Base-by-base conservation (phyloP, 2,113 vertebrate genomes). In the Elanus axillaris region DNA sequence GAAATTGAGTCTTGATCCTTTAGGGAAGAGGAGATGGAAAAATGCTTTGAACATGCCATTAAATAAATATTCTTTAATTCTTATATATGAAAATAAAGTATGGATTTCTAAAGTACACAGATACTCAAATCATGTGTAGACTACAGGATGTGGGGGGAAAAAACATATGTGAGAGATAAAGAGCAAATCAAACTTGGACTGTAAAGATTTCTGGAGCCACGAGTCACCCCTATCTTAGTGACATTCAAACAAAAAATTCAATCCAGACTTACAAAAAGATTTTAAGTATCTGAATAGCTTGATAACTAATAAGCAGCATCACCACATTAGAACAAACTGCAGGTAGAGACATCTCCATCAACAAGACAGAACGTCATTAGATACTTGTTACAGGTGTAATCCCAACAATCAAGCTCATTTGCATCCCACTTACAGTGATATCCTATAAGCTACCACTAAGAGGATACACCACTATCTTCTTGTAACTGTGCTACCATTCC, bases 371-470 rank as follows among this genome's bases (percentile, higher is more conserved):
- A 67, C 5, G 10, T 63, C n/a, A 53, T 58, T 27, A 58, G 0
- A 0, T 42, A n/a, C 0, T 0, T 55, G 47, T n/a, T 85, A 74
- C n/a, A 59, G 60, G n/a, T 56, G 9, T 66, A 69, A 93, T 43
- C 38, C 50, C 45, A 93, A 52, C 55, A 55, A 62, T 7, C 67
- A 62, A 58, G 55, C 23, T 47, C 62, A 23, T 53, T 23, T 83
- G 7, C 62, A 88, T 45, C 86, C 67, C 48, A 75, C 69, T 83
- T 53, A 76, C 0, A 69, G 36, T 0, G 45, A 69, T 48, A 58
- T 2, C 42, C n/a, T 47, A 7, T 23, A 83, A 88, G 14, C 40
- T 32, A 38, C 27, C 43, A 67, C 45, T 60, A 79, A 86, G 56
- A 88, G 32, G 45, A 80, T 56, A 75, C 1, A 52, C 6, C 62